Evolutionary conservation across 2,797 vertebrate species (phyloP).

Genomic region (Fringilla coelebs): DNA sequence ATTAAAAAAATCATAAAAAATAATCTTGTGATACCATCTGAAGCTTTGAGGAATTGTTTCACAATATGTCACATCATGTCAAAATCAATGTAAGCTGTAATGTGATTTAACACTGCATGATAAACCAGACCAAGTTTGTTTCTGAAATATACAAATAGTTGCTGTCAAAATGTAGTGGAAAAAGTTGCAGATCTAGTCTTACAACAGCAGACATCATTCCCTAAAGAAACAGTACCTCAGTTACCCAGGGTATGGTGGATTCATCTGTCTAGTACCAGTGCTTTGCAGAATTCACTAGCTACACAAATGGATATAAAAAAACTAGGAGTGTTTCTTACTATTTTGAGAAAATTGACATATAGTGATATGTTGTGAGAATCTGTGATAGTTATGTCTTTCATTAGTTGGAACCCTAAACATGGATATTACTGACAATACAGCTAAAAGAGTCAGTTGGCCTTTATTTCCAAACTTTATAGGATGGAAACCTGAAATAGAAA

Average conservation of each 20-base stretch:
- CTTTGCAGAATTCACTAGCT: background rate
- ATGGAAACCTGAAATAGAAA: background rate
- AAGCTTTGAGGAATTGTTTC: background rate
- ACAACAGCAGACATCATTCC: background rate
- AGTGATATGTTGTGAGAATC: background rate
- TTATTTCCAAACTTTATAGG: background rate
- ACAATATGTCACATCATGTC: background rate
- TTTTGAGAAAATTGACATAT: background rate
- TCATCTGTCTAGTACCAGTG: background rate
- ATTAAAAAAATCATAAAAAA: background rate
- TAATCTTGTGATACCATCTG: background rate
- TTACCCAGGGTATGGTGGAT: background rate
- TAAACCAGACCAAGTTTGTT: constrained; percentile 9
- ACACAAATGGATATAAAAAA: background rate
- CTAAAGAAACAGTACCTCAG: background rate
- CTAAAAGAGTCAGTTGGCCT: background rate
- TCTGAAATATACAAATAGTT: background rate
- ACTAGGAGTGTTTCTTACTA: background rate
- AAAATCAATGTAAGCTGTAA: background rate
- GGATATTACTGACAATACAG: background rate
- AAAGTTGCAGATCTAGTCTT: background rate
- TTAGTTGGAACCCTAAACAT: background rate
- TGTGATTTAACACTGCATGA: background rate
- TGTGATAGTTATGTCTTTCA: background rate
- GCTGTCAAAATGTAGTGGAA: background rate